A percentile compares a stretch with the other conserved stretches of the same genome.
phyloP scores from a whole-genome alignment of 2,888 invertebrate genomes.

The Iphiclides podalirius region DNA sequence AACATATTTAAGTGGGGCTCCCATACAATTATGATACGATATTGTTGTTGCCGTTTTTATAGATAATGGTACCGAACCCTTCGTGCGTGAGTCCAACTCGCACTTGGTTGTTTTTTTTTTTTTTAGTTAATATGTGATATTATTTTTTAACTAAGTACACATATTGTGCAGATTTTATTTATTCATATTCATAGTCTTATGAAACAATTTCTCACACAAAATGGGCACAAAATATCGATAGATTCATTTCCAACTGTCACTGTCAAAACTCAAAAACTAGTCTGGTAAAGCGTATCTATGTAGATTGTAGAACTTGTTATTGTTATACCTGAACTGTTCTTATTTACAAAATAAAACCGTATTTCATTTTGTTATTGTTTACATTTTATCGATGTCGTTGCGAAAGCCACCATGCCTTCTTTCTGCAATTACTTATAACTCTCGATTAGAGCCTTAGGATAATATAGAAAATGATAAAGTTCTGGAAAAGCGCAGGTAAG shows the following conservation, averaged over 20 bases:
- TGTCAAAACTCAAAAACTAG: constrained; percentile 12
- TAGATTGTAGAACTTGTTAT: constrained; percentile 8
- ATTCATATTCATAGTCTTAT: too few relatives aligned
- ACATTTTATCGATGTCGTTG: constrained; percentile 46
- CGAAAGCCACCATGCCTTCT: constrained; percentile 40
- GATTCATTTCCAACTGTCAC: not conserved
- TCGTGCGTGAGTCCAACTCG: too few relatives aligned
- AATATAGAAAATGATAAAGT: constrained; percentile 83
- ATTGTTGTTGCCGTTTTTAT: too few relatives aligned
- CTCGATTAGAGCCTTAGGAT: constrained; percentile 22
- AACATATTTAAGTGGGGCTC: too few relatives aligned
- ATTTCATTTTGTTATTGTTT: constrained; percentile 54
- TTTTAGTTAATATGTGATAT: too few relatives aligned
- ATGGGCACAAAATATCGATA: not conserved
- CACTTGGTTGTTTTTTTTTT: too few relatives aligned
- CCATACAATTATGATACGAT: too few relatives aligned
- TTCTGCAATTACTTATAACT: constrained; percentile 33
- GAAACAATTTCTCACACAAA: too few relatives aligned
- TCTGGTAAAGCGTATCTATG: constrained; percentile 4
- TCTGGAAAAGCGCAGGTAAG: constrained; percentile 87
- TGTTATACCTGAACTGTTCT: constrained; percentile 11
- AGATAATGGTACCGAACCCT: too few relatives aligned
- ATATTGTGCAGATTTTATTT: too few relatives aligned
- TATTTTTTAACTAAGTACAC: too few relatives aligned
- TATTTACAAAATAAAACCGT: constrained; percentile 46